A percentile compares a stretch with the other conserved stretches of the same genome.
phyloP scores from a whole-genome alignment of 1,140 invertebrate species.

The Aradophagus sp. region DNA sequence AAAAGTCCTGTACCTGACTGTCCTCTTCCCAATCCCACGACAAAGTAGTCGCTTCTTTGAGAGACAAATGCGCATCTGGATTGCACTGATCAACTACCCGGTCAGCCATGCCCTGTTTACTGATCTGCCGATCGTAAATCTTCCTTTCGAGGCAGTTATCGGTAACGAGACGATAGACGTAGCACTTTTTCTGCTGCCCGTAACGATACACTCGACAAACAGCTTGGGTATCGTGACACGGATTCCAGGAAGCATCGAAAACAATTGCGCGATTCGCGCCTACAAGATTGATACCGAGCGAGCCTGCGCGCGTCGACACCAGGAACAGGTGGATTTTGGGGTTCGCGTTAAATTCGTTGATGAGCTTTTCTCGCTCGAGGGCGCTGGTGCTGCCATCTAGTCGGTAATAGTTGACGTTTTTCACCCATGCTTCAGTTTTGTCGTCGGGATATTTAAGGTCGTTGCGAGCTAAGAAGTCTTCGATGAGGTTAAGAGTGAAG shows the following conservation, averaged over 20 bases:
- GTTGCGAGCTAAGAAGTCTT: slow-evolving; percentile 91
- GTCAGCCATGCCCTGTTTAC: slow-evolving; percentile 98
- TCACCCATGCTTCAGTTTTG: slow-evolving; percentile 84
- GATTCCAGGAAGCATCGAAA: slow-evolving; percentile 99
- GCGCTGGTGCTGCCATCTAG: slow-evolving; percentile 97
- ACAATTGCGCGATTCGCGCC: slow-evolving; percentile 98
- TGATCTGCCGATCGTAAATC: slow-evolving; percentile 98
- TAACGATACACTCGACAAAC: slow-evolving; percentile 98
- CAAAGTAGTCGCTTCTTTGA: slow-evolving; percentile 95
- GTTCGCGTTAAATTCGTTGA: slow-evolving; percentile 97
- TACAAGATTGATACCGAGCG: slow-evolving; percentile 97
- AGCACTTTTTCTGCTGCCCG: slow-evolving; percentile 95
- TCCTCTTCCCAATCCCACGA: slow-evolving; percentile 94
- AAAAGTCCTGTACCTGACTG: slow-evolving; percentile 82
- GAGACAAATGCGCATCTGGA: slow-evolving; percentile 94
- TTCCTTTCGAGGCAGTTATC: slow-evolving; percentile 98
- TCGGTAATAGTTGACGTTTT: slow-evolving; percentile 92
- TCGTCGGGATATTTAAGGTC: slow-evolving; percentile 81
- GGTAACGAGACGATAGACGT: slow-evolving; percentile 96
- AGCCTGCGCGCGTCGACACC: slow-evolving; percentile 97
- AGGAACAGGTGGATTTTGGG: slow-evolving; percentile 92
- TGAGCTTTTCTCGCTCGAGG: slow-evolving; percentile 94
- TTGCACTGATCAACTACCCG: slow-evolving; percentile 98
- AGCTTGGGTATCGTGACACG: slow-evolving; percentile 99
- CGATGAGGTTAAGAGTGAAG: slow-evolving; percentile 96